Conservation (phyloP, 2,888 invertebrate species). For the Timema cristinae region DNA sequence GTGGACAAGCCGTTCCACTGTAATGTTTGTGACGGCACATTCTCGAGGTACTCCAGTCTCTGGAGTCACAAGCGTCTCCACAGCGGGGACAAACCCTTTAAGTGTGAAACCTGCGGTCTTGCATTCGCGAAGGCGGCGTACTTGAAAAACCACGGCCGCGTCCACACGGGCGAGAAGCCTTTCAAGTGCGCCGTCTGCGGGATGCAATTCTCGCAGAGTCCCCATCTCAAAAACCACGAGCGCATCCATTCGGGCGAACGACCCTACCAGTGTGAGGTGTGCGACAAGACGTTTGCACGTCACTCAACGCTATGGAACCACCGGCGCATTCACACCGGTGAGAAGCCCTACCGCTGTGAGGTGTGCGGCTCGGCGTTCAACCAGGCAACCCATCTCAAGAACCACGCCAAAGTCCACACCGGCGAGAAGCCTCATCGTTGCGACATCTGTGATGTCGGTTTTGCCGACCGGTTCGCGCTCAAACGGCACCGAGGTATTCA, state of each 20-base stretch:
- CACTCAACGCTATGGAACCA: conserved; percentile 89
- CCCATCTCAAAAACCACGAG: conserved; percentile 84
- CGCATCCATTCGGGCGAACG: conserved; percentile 84
- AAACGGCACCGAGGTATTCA: conserved; percentile 84
- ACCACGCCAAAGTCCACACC: conserved; percentile 80
- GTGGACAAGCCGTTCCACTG: conserved; percentile 82
- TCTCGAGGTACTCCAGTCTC: conserved; percentile 70
- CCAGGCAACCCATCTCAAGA: conserved; percentile 83
- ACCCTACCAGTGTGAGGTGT: conserved; percentile 84
- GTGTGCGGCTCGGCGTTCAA: conserved; percentile 87
- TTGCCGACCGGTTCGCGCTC: conserved; percentile 80
- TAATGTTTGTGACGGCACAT: conserved; percentile 70
- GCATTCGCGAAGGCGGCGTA: conserved; percentile 89
- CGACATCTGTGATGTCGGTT: conserved; percentile 80
- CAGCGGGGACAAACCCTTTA: conserved; percentile 79
- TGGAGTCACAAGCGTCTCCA: conserved; percentile 88
- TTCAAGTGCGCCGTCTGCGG: conserved; percentile 78
- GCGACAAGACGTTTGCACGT: conserved; percentile 83
- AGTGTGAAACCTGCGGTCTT: conserved; percentile 81
- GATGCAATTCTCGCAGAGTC: conserved; percentile 87
- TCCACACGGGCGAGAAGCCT: conserved; percentile 66
- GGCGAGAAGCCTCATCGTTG: conserved; percentile 80
- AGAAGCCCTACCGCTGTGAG: conserved; percentile 81
- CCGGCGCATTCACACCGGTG: conserved; percentile 80
- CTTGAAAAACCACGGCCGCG: conserved; percentile 81